Evolutionary conservation across 2,797 vertebrate genomes (phyloP).

Genomic region (Lacerta viridis): DNA sequence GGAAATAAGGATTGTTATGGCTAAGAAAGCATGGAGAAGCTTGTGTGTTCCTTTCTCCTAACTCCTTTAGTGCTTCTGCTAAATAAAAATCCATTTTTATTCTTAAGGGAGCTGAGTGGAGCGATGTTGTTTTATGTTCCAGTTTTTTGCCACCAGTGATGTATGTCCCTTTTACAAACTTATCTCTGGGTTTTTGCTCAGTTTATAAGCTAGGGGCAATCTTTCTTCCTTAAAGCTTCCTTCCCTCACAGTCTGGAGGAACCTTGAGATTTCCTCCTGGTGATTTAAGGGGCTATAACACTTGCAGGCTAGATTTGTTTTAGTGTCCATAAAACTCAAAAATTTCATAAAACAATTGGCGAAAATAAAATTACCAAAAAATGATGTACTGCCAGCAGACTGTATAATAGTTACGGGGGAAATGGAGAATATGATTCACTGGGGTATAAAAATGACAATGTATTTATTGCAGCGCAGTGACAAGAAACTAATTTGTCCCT

Average conservation of each 20-base stretch:
- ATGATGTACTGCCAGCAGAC: conserved; percentile 87
- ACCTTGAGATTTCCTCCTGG: conserved; percentile 98
- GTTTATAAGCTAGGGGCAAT: conserved; percentile 98
- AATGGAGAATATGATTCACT: conserved; percentile 87
- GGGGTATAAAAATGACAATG: conserved; percentile 86
- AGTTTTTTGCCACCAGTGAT: conserved; percentile 87
- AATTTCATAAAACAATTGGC: conserved; percentile 89
- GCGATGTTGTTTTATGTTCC: conserved; percentile 81
- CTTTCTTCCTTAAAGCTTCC: conserved; percentile 97
- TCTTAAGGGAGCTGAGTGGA: conserved; percentile 75
- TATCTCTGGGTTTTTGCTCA: conserved; percentile 98
- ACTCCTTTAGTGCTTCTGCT: conserved; percentile 76
- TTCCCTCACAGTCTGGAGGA: conserved; percentile 97
- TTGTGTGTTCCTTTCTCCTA: conserved; percentile 67
- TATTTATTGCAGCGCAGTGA: conserved; percentile 85
- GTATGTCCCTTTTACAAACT: conserved; percentile 97
- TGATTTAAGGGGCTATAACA: conserved; percentile 99
- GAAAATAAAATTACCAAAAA: conserved; percentile 90
- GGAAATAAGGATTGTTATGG: conserved; percentile 64
- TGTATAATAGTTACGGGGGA: conserved; percentile 87
- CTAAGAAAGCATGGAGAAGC: conserved; percentile 65
- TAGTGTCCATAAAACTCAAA: conserved; percentile 89
- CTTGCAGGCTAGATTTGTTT: conserved; percentile 88
- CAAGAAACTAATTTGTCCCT: conserved; percentile 87
- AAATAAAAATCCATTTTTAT: conserved; percentile 86